Evolutionary conservation across 2,113 vertebrate species (phyloP).

Genomic region (Daboia siamensis): DNA sequence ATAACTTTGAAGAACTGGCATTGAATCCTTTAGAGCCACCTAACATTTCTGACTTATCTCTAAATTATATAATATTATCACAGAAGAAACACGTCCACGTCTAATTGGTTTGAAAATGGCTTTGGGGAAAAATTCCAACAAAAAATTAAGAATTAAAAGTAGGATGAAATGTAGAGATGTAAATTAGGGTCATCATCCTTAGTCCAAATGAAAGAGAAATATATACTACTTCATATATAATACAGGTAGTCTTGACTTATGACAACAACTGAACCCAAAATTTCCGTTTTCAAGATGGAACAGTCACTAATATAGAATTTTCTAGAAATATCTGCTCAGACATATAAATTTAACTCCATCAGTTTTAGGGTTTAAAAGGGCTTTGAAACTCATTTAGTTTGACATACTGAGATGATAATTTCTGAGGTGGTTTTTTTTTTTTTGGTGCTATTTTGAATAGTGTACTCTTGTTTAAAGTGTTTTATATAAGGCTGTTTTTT

Average conservation of each 20-base stretch:
- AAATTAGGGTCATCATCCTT: neutral
- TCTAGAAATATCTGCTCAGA: neutral
- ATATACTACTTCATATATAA: neutral
- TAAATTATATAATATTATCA: neutral
- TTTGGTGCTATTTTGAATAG: neutral
- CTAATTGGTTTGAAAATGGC: neutral
- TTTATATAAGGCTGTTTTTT: neutral
- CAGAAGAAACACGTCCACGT: neutral
- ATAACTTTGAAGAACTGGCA: neutral
- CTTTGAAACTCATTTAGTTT: neutral
- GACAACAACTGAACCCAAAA: neutral
- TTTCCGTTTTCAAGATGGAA: neutral
- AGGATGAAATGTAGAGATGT: neutral
- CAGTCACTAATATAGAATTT: neutral
- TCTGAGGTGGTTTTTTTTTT: neutral
- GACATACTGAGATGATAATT: neutral
- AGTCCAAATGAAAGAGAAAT: neutral
- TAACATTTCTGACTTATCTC: neutral
- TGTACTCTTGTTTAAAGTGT: neutral
- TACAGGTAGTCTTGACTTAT: too few species aligned
- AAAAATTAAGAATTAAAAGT: neutral
- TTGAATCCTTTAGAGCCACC: neutral
- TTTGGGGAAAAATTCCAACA: neutral
- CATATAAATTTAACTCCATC: neutral
- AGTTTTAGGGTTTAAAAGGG: neutral